These are phyloP conservation scores for Penaeus monodon DNA, from an alignment of 2,888 invertebrate species.

Conservation along the genomic window DNA sequence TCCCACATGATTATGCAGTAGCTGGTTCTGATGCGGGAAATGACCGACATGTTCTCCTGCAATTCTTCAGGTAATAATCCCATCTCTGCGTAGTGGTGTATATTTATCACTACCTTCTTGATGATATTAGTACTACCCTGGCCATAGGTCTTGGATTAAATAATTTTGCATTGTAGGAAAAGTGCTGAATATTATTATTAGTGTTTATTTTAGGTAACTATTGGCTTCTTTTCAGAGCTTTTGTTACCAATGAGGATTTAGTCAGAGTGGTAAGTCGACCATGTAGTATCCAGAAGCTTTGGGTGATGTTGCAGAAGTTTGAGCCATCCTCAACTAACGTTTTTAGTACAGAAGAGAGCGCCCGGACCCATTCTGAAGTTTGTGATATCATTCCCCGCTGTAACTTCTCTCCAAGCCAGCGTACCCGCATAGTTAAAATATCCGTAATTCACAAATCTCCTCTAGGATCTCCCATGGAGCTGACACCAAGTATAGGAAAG, in stretches of 20 bases:
- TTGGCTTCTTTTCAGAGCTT: constrained; percentile 22
- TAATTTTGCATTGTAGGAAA: too few relatives aligned
- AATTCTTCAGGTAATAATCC: constrained; percentile 37
- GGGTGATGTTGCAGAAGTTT: constrained; percentile 38
- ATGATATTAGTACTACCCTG: too few relatives aligned
- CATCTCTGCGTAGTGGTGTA: not conserved
- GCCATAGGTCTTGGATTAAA: too few relatives aligned
- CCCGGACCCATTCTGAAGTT: not conserved
- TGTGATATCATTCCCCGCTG: constrained; percentile 20
- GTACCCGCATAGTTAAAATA: constrained; percentile 24
- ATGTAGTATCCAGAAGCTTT: constrained; percentile 28
- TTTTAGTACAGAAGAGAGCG: too few relatives aligned
- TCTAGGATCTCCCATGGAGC: constrained; percentile 20
- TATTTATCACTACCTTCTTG: not conserved
- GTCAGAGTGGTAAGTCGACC: constrained; percentile 22
- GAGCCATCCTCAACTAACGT: not conserved
- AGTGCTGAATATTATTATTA: too few relatives aligned
- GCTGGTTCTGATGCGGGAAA: not conserved
- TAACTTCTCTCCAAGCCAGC: constrained; percentile 10
- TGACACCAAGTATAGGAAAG: constrained; percentile 27
- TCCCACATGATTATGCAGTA: constrained; percentile 22
- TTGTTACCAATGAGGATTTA: constrained; percentile 35
- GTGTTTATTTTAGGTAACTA: too few relatives aligned
- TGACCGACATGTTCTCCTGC: not conserved
- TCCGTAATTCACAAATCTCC: not conserved